Evolutionary conservation across 2,113 vertebrate species (phyloP), one percentile per base, ranked within the genome.

Genomic region (Ictalurus furcatus): DNA sequence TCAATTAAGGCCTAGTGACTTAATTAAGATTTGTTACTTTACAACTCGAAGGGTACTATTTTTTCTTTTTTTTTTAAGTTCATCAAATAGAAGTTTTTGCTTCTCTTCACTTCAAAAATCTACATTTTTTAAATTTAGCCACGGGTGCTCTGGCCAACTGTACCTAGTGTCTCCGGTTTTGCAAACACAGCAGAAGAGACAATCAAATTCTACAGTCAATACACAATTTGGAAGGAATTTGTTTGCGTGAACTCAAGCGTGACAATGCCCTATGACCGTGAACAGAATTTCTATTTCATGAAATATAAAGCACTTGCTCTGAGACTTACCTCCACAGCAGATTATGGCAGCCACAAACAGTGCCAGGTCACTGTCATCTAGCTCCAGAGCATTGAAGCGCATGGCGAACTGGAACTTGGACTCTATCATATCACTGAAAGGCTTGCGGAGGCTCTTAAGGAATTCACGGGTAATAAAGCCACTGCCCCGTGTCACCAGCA

Each of bases 371-470:
- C 98, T 98, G 90, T 99, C 99, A 1, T 99, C 98, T 92, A 99
- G 93, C 88, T 98, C 97, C 91, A 99, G 94, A 0, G 97, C 94
- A 0, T 99, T 99, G 93, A 99, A 99, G 94, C 97, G 98, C 96
- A 97, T 98, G 52, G 99, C 98, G 59, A 99, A 99, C 90, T 99
- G 97, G 89, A 99, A 99, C 95, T 99, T 99, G 0, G 98, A 98
- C 91, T 99, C 98, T 97, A 99, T 97, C 94, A 99, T 99, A 40
- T 99, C 98, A 30, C 98, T 98, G 90, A 99, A 98, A 0, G 98
- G 99, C 61, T 97, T 97, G 52, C 99, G 95, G 54, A 99, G 95
- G 92, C 97, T 98, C 90, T 99, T 99, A 44, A 99, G 96, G 94
- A 99, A 99, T 87, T 99, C 98, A 0, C 99, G 96, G 0, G 99